These are phyloP conservation scores for Tinea trinotella DNA, from an alignment of 2,888 invertebrate species.

Conservation along the genomic window DNA sequence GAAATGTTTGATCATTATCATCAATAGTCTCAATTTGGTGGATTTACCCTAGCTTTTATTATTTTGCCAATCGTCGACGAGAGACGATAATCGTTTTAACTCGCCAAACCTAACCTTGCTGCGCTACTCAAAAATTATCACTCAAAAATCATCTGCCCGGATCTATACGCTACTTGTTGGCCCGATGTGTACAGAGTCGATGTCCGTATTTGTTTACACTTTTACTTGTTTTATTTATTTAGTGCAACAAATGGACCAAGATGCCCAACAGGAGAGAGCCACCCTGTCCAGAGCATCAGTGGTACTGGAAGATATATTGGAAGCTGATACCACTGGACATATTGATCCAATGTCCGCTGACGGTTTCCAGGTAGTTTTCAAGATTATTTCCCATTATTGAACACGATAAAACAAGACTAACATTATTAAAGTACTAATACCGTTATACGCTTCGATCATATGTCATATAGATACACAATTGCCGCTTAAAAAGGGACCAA, in stretches of 20 bases:
- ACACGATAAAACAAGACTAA: too few species aligned
- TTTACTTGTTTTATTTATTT: background rate
- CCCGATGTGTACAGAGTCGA: background rate
- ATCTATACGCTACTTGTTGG: background rate
- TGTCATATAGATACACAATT: background rate
- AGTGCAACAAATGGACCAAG: background rate
- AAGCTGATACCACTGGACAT: background rate
- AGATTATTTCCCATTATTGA: background rate
- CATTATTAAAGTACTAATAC: background rate
- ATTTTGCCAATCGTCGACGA: too few species aligned
- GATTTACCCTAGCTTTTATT: too few species aligned
- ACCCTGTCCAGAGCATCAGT: constrained; percentile 4
- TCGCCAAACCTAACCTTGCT: too few species aligned
- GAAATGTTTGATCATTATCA: too few species aligned
- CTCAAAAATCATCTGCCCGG: too few species aligned
- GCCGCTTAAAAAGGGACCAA: background rate
- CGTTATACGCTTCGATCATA: too few species aligned
- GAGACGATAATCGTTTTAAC: too few species aligned
- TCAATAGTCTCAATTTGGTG: too few species aligned
- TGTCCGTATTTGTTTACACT: background rate
- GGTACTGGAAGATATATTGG: background rate
- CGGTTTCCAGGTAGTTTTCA: background rate
- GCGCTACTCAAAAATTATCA: too few species aligned
- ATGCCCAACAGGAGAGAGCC: background rate
- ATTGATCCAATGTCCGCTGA: background rate